phyloP scores from a whole-genome alignment of 2,888 invertebrate genomes.

The Minunthozetes semirufus region DNA sequence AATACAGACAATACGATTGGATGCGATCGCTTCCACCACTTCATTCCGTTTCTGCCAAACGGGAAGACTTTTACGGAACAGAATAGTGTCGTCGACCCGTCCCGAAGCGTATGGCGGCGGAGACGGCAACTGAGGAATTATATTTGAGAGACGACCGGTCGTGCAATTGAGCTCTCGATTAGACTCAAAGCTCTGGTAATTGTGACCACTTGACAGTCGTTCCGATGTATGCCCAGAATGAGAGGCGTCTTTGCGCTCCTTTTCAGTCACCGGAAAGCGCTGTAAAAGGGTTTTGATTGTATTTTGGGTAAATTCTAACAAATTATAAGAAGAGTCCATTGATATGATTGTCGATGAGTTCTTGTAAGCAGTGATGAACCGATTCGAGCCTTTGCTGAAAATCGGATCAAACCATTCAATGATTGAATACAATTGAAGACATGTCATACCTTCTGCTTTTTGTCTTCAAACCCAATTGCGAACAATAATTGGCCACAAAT shows the following conservation, averaged over 20 bases:
- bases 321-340: slow-evolving; percentile 59
- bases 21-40: slow-evolving; percentile 60
- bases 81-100: slow-evolving; percentile 44
- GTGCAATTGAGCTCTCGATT: slow-evolving; percentile 51
- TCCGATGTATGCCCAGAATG: slow-evolving; percentile 52
- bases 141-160: slow-evolving; percentile 61
- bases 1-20: slow-evolving; percentile 60
- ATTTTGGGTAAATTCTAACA: slow-evolving; percentile 59
- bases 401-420: not conserved
- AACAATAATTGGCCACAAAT: slow-evolving; percentile 66
- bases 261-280: slow-evolving; percentile 61
- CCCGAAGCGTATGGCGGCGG: slow-evolving; percentile 44
- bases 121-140: slow-evolving; percentile 60
- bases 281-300: slow-evolving; percentile 59
- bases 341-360: slow-evolving; percentile 62
- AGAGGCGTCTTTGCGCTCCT: slow-evolving; percentile 65
- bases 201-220: slow-evolving; percentile 37
- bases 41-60: slow-evolving; percentile 60
- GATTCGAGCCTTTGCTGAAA: slow-evolving; percentile 58
- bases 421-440: not conserved
- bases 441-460: slow-evolving; percentile 67
- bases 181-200: slow-evolving; percentile 12
- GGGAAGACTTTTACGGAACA: slow-evolving; percentile 59
- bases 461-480: slow-evolving; percentile 63
- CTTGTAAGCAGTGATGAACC: slow-evolving; percentile 65